Evolutionary conservation across 2,113 vertebrate genomes (phyloP).

Genomic region (Cyanoramphus novaezelandiae): DNA sequence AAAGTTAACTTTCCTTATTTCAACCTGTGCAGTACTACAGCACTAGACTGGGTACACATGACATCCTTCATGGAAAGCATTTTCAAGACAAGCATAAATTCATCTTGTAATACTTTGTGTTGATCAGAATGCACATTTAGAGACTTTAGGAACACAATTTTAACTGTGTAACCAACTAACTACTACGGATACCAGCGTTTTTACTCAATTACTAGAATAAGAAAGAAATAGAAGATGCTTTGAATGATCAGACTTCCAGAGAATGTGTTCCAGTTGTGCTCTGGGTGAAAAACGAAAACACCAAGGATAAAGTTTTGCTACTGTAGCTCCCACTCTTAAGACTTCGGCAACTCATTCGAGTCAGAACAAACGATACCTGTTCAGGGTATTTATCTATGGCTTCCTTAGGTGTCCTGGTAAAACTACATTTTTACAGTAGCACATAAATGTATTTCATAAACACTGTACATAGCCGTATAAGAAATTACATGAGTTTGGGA

Average conservation of each 20-base stretch:
- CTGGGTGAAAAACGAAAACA: neutral
- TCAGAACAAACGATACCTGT: neutral
- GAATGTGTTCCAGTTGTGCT: neutral
- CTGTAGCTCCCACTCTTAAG: neutral
- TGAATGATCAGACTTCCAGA: neutral
- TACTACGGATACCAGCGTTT: neutral
- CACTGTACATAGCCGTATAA: neutral
- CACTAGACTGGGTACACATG: neutral
- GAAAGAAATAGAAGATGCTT: neutral
- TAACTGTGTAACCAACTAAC: neutral
- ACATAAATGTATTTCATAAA: neutral
- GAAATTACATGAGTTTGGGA: neutral
- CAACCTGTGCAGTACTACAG: neutral
- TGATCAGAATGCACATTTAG: neutral
- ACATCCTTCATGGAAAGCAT: neutral
- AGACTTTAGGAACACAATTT: neutral
- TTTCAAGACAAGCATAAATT: neutral
- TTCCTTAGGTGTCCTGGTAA: neutral
- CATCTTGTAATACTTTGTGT: neutral
- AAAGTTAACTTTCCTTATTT: neutral
- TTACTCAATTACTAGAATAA: neutral
- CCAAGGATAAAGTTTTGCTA: neutral
- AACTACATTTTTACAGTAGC: neutral
- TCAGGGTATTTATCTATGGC: neutral
- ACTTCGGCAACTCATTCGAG: neutral